Conservation (phyloP, 1,140 invertebrate genomes). For the Protaetia brevitarsis region DNA sequence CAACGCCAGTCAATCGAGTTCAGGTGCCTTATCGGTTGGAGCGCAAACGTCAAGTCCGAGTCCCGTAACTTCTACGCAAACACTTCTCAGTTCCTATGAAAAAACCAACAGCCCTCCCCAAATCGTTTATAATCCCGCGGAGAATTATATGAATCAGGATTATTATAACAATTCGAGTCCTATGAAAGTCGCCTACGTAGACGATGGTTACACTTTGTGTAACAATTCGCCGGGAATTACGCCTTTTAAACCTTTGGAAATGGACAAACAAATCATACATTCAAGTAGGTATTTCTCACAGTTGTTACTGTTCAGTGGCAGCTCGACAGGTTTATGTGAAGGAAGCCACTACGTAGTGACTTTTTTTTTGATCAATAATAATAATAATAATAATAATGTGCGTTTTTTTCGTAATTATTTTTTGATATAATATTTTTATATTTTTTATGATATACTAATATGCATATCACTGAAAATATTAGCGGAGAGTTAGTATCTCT, state of each 20-base stretch:
- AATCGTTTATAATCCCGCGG: not conserved
- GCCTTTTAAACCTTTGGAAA: constrained; percentile 33
- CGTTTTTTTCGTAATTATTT: no score
- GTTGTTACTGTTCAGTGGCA: no score
- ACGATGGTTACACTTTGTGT: constrained; percentile 36
- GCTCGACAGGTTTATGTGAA: no score
- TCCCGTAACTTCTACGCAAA: constrained; percentile 31
- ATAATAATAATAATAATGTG: no score
- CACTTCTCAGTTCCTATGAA: constrained; percentile 23
- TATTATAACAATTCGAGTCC: constrained; percentile 45
- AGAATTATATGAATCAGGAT: not conserved
- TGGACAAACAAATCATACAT: constrained; percentile 6
- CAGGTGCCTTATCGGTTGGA: constrained; percentile 38
- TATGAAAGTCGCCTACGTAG: constrained; percentile 52
- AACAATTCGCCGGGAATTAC: constrained; percentile 35
- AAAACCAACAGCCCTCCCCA: constrained; percentile 26
- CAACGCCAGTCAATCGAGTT: constrained; percentile 45
- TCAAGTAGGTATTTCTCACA: not conserved
- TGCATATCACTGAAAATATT: no score
- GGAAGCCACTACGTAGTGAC: no score
- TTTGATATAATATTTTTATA: no score
- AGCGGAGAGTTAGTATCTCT: no score
- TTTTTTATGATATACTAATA: no score
- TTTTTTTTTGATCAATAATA: no score
- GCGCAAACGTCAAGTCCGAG: constrained; percentile 43